Conservation (phyloP, 1,140 invertebrate genomes). For the Cryptotermes secundus region DNA sequence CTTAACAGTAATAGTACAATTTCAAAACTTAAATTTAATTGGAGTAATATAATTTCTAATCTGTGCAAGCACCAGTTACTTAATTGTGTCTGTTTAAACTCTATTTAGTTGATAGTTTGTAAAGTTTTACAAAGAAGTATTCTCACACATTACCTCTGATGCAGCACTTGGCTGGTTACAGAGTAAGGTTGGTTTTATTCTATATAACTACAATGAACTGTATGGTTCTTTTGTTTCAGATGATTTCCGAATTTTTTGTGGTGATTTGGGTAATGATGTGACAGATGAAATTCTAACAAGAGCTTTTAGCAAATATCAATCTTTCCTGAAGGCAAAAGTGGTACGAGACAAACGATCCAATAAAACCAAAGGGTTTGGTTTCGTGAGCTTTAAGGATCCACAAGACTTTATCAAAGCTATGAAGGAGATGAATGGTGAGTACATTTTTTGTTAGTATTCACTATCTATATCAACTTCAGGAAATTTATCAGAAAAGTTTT, state of each 20-base stretch:
- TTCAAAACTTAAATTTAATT: too few species aligned
- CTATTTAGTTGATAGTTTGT: too few species aligned
- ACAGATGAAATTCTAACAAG: constrained; percentile 93
- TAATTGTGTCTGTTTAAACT: too few species aligned
- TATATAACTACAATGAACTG: background rate
- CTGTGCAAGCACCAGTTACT: too few species aligned
- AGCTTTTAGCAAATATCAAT: constrained; percentile 94
- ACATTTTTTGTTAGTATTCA: background rate
- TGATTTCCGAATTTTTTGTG: constrained; percentile 98
- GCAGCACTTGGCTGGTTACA: too few species aligned
- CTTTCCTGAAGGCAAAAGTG: constrained; percentile 94
- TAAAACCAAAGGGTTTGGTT: constrained; percentile 98
- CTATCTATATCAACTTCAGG: too few species aligned
- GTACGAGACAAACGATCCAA: constrained; percentile 95
- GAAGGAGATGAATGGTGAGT: constrained; percentile 94
- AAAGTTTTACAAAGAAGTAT: too few species aligned
- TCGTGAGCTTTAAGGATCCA: constrained; percentile 98
- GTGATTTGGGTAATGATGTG: constrained; percentile 98
- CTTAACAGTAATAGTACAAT: too few species aligned
- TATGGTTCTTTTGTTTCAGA: constrained; percentile 54
- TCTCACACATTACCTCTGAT: too few species aligned
- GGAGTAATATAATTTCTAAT: too few species aligned
- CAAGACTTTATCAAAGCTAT: constrained; percentile 97
- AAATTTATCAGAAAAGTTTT: too few species aligned
- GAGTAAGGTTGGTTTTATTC: too few species aligned